These are phyloP conservation scores for Deladenus siricidicola DNA, from an alignment of 2,888 invertebrate species.

Conservation along the genomic window DNA sequence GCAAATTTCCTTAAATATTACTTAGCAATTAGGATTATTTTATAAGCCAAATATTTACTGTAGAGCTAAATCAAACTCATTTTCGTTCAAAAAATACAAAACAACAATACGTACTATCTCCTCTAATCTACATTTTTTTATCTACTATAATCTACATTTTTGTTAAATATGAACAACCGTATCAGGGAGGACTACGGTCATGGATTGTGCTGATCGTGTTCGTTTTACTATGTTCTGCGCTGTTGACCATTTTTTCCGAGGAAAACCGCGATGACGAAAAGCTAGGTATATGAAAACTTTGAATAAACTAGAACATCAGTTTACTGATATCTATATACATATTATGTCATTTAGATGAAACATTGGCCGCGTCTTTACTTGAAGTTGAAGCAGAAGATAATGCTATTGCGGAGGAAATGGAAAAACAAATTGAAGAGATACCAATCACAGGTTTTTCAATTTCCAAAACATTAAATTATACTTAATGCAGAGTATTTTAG, in stretches of 20 bases:
- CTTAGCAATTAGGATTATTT: neutral
- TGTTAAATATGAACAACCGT: too few relatives aligned
- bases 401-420: neutral
- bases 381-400: neutral
- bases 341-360: constrained; percentile 7
- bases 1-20: neutral
- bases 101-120: too few relatives aligned
- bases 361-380: neutral
- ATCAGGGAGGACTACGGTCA: constrained; percentile 43
- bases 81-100: too few relatives aligned
- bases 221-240: constrained; percentile 44
- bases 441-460: constrained; percentile 1
- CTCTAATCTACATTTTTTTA: too few relatives aligned
- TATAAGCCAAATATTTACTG: neutral
- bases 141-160: too few relatives aligned
- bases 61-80: too few relatives aligned
- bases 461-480: too few relatives aligned
- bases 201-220: constrained; percentile 51
- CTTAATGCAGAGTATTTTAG: too few relatives aligned
- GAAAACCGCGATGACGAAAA: constrained; percentile 32
- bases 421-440: neutral
- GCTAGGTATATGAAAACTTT: constrained; percentile 14
- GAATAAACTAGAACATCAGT: constrained; percentile 17
- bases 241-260: constrained; percentile 48
- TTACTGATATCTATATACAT: neutral